These are phyloP conservation scores for Scatophagus argus DNA, from an alignment of 2,113 vertebrate genomes.

Conservation along the genomic window DNA sequence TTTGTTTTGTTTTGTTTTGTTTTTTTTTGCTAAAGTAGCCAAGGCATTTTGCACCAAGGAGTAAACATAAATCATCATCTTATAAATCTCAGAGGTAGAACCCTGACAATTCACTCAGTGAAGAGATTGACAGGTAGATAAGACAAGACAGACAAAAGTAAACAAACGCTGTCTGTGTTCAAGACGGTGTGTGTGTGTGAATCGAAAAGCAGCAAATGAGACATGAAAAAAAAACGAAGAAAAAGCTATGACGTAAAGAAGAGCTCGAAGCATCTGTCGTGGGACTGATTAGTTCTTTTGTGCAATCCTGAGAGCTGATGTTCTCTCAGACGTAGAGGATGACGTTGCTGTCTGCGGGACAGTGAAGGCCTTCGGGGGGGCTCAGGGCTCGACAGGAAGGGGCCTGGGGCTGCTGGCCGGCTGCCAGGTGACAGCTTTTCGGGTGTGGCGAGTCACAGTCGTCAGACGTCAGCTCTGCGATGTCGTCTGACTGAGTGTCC, in stretches of 20 bases:
- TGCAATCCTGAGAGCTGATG: slow-evolving; percentile 61
- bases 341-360: slow-evolving; percentile 80
- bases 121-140: slow-evolving; percentile 70
- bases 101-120: slow-evolving; percentile 73
- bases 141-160: slow-evolving; percentile 65
- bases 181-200: slow-evolving; percentile 54
- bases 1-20: background rate
- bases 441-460: slow-evolving; percentile 92
- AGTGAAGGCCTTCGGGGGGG: slow-evolving; percentile 83
- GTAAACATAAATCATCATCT: slow-evolving; percentile 79
- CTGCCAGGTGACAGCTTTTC: slow-evolving; percentile 64
- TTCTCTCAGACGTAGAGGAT: slow-evolving; percentile 84
- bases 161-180: slow-evolving; percentile 53
- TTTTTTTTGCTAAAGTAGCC: slow-evolving; percentile 82
- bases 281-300: slow-evolving; percentile 43
- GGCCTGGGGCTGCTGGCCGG: slow-evolving; percentile 56
- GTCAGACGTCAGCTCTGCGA: slow-evolving; percentile 95
- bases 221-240: slow-evolving; percentile 9
- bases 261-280: slow-evolving; percentile 3
- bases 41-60: slow-evolving; percentile 84
- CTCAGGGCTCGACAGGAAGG: slow-evolving; percentile 77
- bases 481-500: slow-evolving; percentile 96
- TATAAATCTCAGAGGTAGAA: slow-evolving; percentile 85
- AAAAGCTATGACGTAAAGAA: slow-evolving; percentile 17
- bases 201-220: slow-evolving; percentile 54